Evolutionary conservation across 2,113 vertebrate species (phyloP), one percentile per base, ranked within the genome.

Genomic region (Narcine bancroftii): DNA sequence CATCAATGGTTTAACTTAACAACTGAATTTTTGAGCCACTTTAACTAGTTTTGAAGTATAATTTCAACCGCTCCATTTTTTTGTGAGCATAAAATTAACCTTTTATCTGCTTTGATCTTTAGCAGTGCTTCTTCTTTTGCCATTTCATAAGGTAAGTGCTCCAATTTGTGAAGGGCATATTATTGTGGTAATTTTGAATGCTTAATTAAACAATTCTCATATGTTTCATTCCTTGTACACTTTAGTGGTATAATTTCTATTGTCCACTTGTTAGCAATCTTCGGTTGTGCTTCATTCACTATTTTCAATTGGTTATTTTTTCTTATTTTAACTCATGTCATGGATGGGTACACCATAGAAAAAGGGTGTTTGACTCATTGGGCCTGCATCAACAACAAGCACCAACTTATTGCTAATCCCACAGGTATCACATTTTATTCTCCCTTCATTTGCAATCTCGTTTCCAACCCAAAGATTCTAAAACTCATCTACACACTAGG

Each of bases 41-140:
- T 75, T 75, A 75, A 75, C 72, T 75, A 75, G 21, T 72, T 72
- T 72, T 72, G n/a, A n/a, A n/a, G n/a, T n/a, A n/a, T n/a, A n/a
- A n/a, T n/a, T n/a, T n/a, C n/a, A n/a, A n/a, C n/a, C n/a, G n/a
- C n/a, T n/a, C 72, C 36, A 9, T n/a, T n/a, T 21, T n/a, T 36
- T 33, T 36, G 36, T 19, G 19, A 15, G 2, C 63, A 65, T 65
- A 15, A 65, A 3, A 1, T 19, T 65, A n/a, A n/a, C 63, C 63
- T 65, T 65, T 75, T 75, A 21, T n/a, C 13, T n/a, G 72, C 29
- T 36, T 75, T n/a, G 29, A n/a, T 29, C 72, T 75, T 29, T n/a
- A 75, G n/a, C 72, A 29, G 4, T n/a, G 33, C 72, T n/a, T 75
- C 15, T 36, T 75, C 72, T 36, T 6, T 75, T 75, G 33, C 10